phyloP scores from a whole-genome alignment of 35 echinoderm and acorn worm genomes.

The Hemicentrotus pulcherrimus region DNA sequence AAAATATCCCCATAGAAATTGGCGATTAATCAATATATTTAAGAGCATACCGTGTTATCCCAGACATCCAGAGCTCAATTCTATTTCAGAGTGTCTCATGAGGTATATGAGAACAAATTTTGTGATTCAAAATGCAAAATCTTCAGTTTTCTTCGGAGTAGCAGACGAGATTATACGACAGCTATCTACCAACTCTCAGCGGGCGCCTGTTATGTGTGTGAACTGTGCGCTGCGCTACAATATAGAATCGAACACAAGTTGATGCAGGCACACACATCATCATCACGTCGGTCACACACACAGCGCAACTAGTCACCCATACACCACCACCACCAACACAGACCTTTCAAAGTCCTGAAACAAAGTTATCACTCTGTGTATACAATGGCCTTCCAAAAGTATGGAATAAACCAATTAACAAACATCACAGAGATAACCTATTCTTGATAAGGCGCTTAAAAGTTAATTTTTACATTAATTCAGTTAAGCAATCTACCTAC shows the following conservation, averaged over 20 bases:
- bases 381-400: slow-evolving; percentile 31
- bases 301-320: background rate
- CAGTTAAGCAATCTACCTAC: slow-evolving; percentile 29
- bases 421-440: slow-evolving; percentile 35
- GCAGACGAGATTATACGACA: background rate
- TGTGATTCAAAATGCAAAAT: background rate
- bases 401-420: slow-evolving; percentile 50
- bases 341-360: background rate
- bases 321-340: background rate
- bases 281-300: no score
- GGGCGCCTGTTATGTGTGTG: background rate
- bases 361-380: slow-evolving; percentile 22
- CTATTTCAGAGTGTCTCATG: background rate
- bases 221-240: no score
- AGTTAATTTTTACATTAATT: slow-evolving; percentile 41
- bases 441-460: slow-evolving; percentile 40
- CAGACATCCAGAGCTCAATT: background rate
- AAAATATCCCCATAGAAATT: background rate
- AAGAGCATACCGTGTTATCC: background rate
- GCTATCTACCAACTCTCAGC: background rate
- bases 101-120: background rate
- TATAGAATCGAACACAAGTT: no score
- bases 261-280: background rate
- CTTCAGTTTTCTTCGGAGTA: background rate
- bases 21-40: background rate